Evolutionary conservation across 2,797 vertebrate species (phyloP), one percentile per base, ranked within the genome.

Genomic region (Cirrhinus molitorella): DNA sequence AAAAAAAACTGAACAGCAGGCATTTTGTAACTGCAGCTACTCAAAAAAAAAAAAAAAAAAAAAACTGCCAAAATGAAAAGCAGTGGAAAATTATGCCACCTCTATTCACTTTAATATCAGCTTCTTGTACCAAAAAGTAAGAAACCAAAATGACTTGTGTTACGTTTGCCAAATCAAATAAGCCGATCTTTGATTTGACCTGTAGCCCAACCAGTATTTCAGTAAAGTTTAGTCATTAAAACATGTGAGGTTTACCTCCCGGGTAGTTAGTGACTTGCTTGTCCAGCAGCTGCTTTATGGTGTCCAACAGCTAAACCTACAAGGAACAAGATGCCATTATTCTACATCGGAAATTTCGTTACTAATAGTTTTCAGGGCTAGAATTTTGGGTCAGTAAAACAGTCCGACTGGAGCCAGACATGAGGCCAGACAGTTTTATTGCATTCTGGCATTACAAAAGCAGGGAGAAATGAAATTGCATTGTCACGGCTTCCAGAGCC

Each of bases 391-490:
- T 90, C 91, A 93, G 92, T 92, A 92, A 92, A 89, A 87, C 88
- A 89, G 89, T 86, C 89, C 72, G 88, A 89, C 91, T 93, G 91
- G 93, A 94, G 93, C 91, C 93, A 93, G 92, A 93, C 87, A 5
- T 75, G 83, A 88, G 89, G 71, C 92, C 90, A 93, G 94, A 94
- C 93, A 81, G 87, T 92, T 93, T 94, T 93, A 94, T 94, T 94
- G 90, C 92, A 88, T 91, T 91, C 90, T 92, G 91, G 91, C 92
- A 92, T 92, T 81, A 83, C 91, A 92, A 90, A 87, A 83, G 90
- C 88, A 84, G 89, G 86, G 89, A 89, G 83, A 93, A 94, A 93
- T 92, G 88, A 94, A 94, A 94, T 91, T 91, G 90, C 89, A 90
- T 91, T 78, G 89, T 94, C 93, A 94, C 83, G 79, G 90, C 89